Evolutionary conservation across 2,113 vertebrate genomes (phyloP), one percentile per base, ranked within the genome.

Genomic region (Quiscalus mexicanus): DNA sequence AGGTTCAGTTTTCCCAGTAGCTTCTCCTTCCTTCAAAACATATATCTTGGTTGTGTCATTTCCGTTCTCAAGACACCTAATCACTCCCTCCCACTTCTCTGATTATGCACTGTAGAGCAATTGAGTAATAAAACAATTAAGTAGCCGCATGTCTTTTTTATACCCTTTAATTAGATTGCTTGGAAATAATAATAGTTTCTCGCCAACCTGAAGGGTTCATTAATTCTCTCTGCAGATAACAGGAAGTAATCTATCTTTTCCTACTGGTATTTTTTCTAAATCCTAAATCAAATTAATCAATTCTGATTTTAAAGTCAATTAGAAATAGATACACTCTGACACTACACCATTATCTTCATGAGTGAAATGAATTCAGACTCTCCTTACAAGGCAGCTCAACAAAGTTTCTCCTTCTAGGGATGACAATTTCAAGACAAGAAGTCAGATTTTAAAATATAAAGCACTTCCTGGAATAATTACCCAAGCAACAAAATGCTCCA

Each of bases 41-140:
- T 68, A 3, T 81, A 78, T 87, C 84, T 81, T 41, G 30, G 56
- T 31, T 89, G 76, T 91, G 94, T 97, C 96, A 97, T 81, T 97
- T 97, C 95, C 90, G 22, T 95, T 93, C 93, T 55, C 81, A 94
- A 33, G 87, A 86, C 64, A 78, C 67, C 67, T 90, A 85, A 90
- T 94, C 59, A 76, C 33, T 58, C 90, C 95, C 63, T 93, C 59
- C 44, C 60, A 65, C 52, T 68, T 70, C 62, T 81, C 70, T 91
- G 89, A 81, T 94, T 94, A 93, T 89, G 63, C 71, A 73, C 52
- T 70, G n/a, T 15, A 75, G 53, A 95, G 59, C 89, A 94, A 79
- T 15, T 94, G 92, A 95, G 77, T 88, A 86, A 90, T 95, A 92
- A 90, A 94, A 60, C 55, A 82, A 96, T 92, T 95, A 94, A 96